A percentile compares a stretch with the other conserved stretches of the same genome.
Evolutionary conservation across 1,140 invertebrate genomes (phyloP).

Genomic region (Micrasema minimum): DNA sequence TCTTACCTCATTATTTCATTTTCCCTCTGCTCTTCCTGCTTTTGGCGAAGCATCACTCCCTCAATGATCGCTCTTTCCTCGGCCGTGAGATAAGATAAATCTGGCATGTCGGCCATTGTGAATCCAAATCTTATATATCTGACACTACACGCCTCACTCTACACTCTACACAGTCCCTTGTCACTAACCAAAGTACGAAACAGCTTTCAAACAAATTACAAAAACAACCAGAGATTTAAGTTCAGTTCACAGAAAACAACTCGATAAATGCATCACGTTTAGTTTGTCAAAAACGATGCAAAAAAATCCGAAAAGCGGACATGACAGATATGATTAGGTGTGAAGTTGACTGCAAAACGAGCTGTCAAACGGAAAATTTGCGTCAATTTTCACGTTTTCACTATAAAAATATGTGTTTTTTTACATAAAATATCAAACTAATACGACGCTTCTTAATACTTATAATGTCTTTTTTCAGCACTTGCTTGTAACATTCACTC

Average conservation of each 20-base stretch:
- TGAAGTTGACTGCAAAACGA: background rate
- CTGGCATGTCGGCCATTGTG: conserved; percentile 87
- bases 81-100: conserved; percentile 96
- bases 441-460: no score
- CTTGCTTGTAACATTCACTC: background rate
- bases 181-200: background rate
- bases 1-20: conserved; percentile 94
- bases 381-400: no score
- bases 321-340: no score
- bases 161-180: background rate
- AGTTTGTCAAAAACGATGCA: no score
- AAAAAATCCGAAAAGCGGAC: no score
- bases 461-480: background rate
- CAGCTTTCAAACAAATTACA: background rate
- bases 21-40: conserved; percentile 96
- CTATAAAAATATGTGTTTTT: no score
- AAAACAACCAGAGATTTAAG: background rate
- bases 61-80: conserved; percentile 98
- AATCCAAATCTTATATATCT: background rate
- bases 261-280: background rate
- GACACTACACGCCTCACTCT: background rate
- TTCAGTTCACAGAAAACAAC: background rate
- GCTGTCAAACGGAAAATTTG: background rate
- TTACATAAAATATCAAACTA: no score
- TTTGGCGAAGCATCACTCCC: conserved; percentile 94